Evolutionary conservation across 2,113 vertebrate species (phyloP).

Genomic region (Melanotaenia duboulayi): DNA sequence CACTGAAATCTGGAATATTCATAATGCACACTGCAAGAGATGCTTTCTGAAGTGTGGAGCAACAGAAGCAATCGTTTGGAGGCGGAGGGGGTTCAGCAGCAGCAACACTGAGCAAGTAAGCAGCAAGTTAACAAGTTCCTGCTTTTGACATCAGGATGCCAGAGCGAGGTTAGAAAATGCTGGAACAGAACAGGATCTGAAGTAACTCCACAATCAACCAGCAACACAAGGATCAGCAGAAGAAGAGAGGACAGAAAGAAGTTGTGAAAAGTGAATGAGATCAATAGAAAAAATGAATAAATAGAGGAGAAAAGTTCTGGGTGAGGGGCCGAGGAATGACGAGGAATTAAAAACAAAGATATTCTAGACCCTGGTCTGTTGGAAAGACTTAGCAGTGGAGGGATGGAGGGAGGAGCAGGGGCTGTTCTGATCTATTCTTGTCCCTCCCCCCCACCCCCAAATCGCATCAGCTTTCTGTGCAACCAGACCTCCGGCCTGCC

Average conservation of each 20-base stretch:
- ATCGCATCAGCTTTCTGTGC: slow-evolving; percentile 7
- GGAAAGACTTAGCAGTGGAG: slow-evolving; percentile 18
- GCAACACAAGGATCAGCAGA: slow-evolving; percentile 18
- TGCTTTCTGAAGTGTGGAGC: background rate
- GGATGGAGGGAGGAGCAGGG: slow-evolving; percentile 8
- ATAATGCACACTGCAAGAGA: background rate
- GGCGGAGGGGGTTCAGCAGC: background rate
- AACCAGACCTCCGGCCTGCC: slow-evolving; percentile 45
- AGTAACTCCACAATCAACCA: slow-evolving; percentile 4
- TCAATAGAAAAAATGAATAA: slow-evolving; percentile 1
- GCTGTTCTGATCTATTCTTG: slow-evolving; percentile 56
- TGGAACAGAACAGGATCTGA: slow-evolving; percentile 32
- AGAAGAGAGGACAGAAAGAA: slow-evolving; percentile 1
- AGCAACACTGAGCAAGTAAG: background rate
- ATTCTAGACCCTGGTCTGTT: slow-evolving; percentile 33
- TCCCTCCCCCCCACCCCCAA: slow-evolving; percentile 34
- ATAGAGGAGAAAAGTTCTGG: slow-evolving; percentile 8
- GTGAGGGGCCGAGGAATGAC: slow-evolving; percentile 7
- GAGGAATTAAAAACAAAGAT: slow-evolving; percentile 6
- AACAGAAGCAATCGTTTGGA: background rate
- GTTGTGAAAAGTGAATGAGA: no score
- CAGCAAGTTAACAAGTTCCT: no score
- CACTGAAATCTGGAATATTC: background rate
- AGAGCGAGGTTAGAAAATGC: slow-evolving; percentile 31
- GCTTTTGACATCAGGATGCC: background rate